Conservation (phyloP, 2,797 vertebrate genomes). For the Xiphophorus birchmanni region DNA sequence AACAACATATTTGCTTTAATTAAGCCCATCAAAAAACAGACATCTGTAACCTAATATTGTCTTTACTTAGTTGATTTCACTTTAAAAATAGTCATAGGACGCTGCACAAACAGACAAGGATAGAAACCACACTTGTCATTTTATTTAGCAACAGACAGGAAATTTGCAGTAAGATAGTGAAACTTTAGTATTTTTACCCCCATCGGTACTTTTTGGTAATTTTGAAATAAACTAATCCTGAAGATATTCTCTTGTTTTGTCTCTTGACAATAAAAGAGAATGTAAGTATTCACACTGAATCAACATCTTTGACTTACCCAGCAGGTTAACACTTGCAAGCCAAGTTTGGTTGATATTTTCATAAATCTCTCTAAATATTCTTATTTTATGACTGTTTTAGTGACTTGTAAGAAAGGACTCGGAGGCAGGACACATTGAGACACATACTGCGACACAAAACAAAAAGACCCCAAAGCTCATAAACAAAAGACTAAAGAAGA, state of each 20-base stretch:
- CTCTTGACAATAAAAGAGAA: not conserved
- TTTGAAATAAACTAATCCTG: not conserved
- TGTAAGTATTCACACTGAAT: not conserved
- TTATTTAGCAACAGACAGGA: too few relatives aligned
- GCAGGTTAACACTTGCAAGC: not conserved
- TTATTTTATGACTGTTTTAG: not conserved
- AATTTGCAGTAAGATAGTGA: not conserved
- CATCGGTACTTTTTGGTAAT: not conserved
- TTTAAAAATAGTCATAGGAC: too few relatives aligned
- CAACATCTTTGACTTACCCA: not conserved
- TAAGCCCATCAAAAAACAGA: not conserved
- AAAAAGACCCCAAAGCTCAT: not conserved
- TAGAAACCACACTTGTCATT: too few relatives aligned
- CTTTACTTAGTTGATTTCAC: too few relatives aligned
- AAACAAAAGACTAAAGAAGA: not conserved
- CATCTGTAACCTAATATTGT: not conserved
- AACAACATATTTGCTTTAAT: too few relatives aligned
- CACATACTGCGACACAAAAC: not conserved
- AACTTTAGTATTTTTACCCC: not conserved
- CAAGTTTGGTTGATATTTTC: not conserved
- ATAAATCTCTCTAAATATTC: not conserved
- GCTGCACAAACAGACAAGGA: too few relatives aligned
- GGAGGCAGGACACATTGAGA: not conserved
- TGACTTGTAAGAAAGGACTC: not conserved
- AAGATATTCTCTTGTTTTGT: not conserved